Conservation (phyloP, 2,888 invertebrate genomes). For the Sabatieria punctata region DNA sequence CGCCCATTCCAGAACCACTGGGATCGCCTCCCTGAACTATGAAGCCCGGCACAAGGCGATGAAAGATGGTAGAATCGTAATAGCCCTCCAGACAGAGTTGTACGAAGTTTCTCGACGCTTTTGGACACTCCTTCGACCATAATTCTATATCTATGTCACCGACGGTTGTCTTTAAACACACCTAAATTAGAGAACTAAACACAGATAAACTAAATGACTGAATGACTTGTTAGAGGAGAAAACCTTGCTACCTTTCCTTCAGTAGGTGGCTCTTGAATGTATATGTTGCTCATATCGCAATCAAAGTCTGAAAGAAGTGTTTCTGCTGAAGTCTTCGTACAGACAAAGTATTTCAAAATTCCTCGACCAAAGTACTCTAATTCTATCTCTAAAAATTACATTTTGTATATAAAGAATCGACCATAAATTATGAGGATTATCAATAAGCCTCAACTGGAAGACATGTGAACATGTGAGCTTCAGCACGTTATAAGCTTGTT, state of each 20-base stretch:
- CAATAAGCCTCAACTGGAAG: too few relatives aligned
- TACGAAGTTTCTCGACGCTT: constrained; percentile 78
- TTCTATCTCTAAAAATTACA: too few relatives aligned
- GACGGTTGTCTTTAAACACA: constrained; percentile 69
- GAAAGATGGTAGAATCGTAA: constrained; percentile 50
- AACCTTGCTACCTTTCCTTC: constrained; percentile 70
- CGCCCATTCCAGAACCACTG: constrained; percentile 80
- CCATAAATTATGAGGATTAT: too few relatives aligned
- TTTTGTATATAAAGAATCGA: too few relatives aligned
- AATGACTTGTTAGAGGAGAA: too few relatives aligned
- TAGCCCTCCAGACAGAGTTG: constrained; percentile 77
- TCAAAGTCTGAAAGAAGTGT: too few relatives aligned
- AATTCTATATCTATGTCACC: constrained; percentile 95
- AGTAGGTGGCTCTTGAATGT: constrained; percentile 89
- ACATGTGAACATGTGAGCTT: too few relatives aligned
- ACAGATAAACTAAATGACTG: too few relatives aligned
- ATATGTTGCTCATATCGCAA: constrained; percentile 98
- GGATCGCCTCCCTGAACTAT: constrained; percentile 96
- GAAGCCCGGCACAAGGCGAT: constrained; percentile 77
- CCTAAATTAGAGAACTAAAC: constrained; percentile 41
- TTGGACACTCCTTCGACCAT: constrained; percentile 90
- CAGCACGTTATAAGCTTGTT: too few relatives aligned
- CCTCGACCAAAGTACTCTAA: too few relatives aligned
- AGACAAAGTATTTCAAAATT: too few relatives aligned
- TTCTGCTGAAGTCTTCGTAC: too few relatives aligned